Conservation (phyloP, 2,888 invertebrate genomes). For the Scaptomyza flava region DNA sequence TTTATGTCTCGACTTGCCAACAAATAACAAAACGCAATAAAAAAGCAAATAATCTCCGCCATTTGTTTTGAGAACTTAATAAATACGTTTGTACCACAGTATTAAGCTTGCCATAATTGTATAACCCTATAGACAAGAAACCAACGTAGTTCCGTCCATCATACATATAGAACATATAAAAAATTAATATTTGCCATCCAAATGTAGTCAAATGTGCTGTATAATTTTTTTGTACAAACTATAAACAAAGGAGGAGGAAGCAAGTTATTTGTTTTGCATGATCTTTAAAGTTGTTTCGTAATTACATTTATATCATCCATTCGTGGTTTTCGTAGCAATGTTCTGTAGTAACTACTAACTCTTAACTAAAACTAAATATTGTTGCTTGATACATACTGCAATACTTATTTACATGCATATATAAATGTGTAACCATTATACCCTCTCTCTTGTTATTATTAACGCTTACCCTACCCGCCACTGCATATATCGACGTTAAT, state of each 20-base stretch:
- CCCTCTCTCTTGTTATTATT: constrained; percentile 80
- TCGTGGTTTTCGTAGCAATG: constrained; percentile 23
- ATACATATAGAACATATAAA: constrained; percentile 16
- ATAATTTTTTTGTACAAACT: constrained; percentile 39
- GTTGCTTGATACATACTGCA: constrained; percentile 15
- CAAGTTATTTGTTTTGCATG: constrained; percentile 76
- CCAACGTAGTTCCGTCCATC: constrained; percentile 62
- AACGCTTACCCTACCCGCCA: constrained; percentile 82
- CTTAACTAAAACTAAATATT: constrained; percentile 19
- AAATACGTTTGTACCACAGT: constrained; percentile 49
- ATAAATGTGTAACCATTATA: constrained; percentile 81
- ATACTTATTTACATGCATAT: constrained; percentile 46
- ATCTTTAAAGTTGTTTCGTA: constrained; percentile 66
- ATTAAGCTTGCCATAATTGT: constrained; percentile 76
- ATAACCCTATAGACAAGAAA: constrained; percentile 33
- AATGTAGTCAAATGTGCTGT: constrained; percentile 53
- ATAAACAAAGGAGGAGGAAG: constrained; percentile 34
- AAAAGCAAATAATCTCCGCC: constrained; percentile 5
- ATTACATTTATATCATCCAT: constrained; percentile 19
- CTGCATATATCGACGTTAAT: constrained; percentile 77
- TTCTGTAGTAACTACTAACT: constrained; percentile 38
- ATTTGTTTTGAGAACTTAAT: constrained; percentile 53
- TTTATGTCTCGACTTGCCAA: constrained; percentile 67
- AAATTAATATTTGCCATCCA: constrained; percentile 53
- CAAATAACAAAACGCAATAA: background rate